Base-by-base conservation (phyloP, 2,888 invertebrate species). In the Diadegma fenestrale region DNA sequence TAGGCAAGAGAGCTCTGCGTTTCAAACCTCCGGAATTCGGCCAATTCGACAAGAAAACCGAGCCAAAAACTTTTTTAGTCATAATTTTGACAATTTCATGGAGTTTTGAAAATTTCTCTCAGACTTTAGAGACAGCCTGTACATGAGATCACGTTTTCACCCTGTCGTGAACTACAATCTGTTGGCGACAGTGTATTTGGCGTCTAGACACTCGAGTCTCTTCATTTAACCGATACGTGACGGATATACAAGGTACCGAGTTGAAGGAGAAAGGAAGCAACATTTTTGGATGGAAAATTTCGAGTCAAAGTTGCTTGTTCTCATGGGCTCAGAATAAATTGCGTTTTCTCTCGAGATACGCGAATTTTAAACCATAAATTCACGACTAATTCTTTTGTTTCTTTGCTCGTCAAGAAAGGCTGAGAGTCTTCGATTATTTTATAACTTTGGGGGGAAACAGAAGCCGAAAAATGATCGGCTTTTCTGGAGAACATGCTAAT, bases 401-500 rank as follows among this genome's bases (percentile, higher is more conserved):
- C 22, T 12, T n/a, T 64, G 7, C 64, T 30, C 33, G n/a, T 22
- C 1, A 41, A 48, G 71, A 51, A 48, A 48, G 48, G 22, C 26
- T 41, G 64, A 64, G 17, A 26, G 33, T 71, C 17, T 64, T 22
- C 64, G 64, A 64, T 72, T 12, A 64, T 64, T 77, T 64, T 22
- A 10, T 64, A 33, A 51, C 64, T 63, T 51, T 22, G 17, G 51
- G 10, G 33, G 41, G 22, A 41, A 69, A 12, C 30, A 43, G 17
- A 64, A 22, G 33, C 41, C 33, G 33, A 77, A 77, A 64, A 71
- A 64, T 64, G 48, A 64, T 77, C n/a, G 19, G 41, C 14, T 22
- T 17, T 41, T 71, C 12, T 48, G 30, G 17, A 30, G 63, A 77
- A 43, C 41, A 77, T 76, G 82, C 61, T 43, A 71, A 71, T 79